Evolutionary conservation across 2,113 vertebrate genomes (phyloP).

Genomic region (Coregonus clupeaformis): DNA sequence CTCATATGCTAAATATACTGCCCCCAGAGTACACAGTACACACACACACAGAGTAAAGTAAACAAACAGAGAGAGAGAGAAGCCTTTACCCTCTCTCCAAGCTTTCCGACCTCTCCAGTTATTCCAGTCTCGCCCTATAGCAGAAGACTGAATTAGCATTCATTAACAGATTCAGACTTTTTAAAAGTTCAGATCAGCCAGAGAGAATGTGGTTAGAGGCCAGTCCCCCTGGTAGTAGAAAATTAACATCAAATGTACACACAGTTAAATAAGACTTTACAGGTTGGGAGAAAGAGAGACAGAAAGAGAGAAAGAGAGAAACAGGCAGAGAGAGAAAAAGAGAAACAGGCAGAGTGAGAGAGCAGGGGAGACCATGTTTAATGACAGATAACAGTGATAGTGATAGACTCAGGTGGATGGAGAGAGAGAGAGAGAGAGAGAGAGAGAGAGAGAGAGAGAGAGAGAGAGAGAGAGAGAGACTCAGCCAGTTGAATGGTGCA

Average conservation of each 20-base stretch:
- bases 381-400: slow-evolving; percentile 31
- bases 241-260: slow-evolving; percentile 63
- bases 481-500: not conserved
- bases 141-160: slow-evolving; percentile 58
- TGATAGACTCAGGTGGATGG: not conserved
- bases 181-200: slow-evolving; percentile 33
- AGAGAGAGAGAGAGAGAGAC: not conserved
- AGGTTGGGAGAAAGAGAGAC: not conserved
- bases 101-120: slow-evolving; percentile 83
- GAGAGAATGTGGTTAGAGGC: slow-evolving; percentile 37
- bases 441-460: not conserved
- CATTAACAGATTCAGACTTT: slow-evolving; percentile 50
- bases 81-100: slow-evolving; percentile 89
- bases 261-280: slow-evolving; percentile 19
- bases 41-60: slow-evolving; percentile 15
- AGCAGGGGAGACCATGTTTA: slow-evolving; percentile 27
- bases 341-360: not conserved
- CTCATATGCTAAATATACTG: too few relatives aligned
- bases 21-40: slow-evolving; percentile 10
- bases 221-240: slow-evolving; percentile 33
- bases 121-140: slow-evolving; percentile 88
- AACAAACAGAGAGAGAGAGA: slow-evolving; percentile 19
- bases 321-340: not conserved
- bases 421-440: not conserved
- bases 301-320: too few relatives aligned